Conservation (phyloP, 2,888 invertebrate species). For the Octodonta nipae region DNA sequence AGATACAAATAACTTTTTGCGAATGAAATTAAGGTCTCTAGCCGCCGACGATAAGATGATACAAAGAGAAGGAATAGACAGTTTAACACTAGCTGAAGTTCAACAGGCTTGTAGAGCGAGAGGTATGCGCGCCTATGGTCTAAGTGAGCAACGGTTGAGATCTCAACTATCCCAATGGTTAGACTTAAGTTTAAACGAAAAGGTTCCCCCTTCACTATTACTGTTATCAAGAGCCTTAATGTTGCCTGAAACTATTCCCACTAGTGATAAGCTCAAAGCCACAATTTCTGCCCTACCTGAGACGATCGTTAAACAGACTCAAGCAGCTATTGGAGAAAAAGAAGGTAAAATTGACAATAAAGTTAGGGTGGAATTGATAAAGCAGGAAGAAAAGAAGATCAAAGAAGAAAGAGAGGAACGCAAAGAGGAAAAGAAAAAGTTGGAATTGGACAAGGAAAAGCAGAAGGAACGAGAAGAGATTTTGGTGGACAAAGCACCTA, state of each 20-base stretch:
- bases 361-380: slow-evolving; percentile 75
- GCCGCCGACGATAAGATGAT: slow-evolving; percentile 95
- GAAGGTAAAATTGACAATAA: slow-evolving; percentile 90
- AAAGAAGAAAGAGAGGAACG: slow-evolving; percentile 66
- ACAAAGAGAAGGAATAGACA: slow-evolving; percentile 84
- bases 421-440: slow-evolving; percentile 43
- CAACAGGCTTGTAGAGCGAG: slow-evolving; percentile 82
- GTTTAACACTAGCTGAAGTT: slow-evolving; percentile 73
- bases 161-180: slow-evolving; percentile 88
- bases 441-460: slow-evolving; percentile 32
- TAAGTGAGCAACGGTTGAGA: slow-evolving; percentile 69
- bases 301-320: slow-evolving; percentile 72
- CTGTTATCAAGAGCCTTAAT: slow-evolving; percentile 86
- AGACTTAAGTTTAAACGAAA: slow-evolving; percentile 84
- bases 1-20: slow-evolving; percentile 80
- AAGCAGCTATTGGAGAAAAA: slow-evolving; percentile 85
- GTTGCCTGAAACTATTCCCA: slow-evolving; percentile 81
- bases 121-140: slow-evolving; percentile 94
- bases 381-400: slow-evolving; percentile 76
- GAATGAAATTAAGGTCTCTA: slow-evolving; percentile 82
- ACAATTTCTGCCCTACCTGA: slow-evolving; percentile 85
- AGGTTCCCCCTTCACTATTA: slow-evolving; percentile 86
- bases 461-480: slow-evolving; percentile 41
- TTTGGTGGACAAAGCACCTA: slow-evolving; percentile 45
- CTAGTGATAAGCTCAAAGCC: slow-evolving; percentile 82